Evolutionary conservation across 2,113 vertebrate species (phyloP).

Genomic region (Barnardius zonarius): DNA sequence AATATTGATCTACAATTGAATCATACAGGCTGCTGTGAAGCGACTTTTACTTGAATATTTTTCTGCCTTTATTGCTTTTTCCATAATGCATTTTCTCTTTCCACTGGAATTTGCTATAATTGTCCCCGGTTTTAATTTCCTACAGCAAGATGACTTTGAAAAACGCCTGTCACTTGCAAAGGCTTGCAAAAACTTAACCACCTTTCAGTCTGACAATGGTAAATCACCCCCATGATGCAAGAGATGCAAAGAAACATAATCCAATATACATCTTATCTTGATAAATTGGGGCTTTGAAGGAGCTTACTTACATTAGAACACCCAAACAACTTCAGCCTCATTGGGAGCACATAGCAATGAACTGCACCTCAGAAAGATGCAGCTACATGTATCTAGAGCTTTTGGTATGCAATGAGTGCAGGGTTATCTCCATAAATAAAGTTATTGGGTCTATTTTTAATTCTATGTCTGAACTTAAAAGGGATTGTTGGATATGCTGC

Average conservation of each 20-base stretch:
- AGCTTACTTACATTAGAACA: not conserved
- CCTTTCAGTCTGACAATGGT: constrained; percentile 29
- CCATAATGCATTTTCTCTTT: constrained; percentile 71
- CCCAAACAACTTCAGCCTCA: not conserved
- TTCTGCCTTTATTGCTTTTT: constrained; percentile 71
- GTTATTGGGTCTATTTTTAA: not conserved
- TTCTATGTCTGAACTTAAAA: not conserved
- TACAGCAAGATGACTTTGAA: constrained; percentile 64
- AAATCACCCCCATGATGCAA: constrained; percentile 34
- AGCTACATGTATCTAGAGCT: not conserved
- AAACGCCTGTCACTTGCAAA: constrained; percentile 60
- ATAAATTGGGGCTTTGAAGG: not conserved
- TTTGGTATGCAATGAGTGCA: not conserved
- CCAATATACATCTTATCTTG: constrained; percentile 1
- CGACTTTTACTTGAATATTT: constrained; percentile 69
- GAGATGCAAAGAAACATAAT: not conserved
- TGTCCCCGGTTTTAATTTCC: constrained; percentile 76
- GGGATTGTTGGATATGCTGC: not conserved
- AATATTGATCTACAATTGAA: constrained; percentile 79
- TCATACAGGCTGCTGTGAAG: constrained; percentile 67
- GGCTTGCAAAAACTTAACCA: constrained; percentile 54
- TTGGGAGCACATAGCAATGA: not conserved
- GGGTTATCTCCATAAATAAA: not conserved
- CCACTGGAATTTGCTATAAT: constrained; percentile 71
- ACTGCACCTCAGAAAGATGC: not conserved